phyloP scores from a whole-genome alignment of 92 coral and sea anemone genomes.

The Bergia puertoricense region DNA sequence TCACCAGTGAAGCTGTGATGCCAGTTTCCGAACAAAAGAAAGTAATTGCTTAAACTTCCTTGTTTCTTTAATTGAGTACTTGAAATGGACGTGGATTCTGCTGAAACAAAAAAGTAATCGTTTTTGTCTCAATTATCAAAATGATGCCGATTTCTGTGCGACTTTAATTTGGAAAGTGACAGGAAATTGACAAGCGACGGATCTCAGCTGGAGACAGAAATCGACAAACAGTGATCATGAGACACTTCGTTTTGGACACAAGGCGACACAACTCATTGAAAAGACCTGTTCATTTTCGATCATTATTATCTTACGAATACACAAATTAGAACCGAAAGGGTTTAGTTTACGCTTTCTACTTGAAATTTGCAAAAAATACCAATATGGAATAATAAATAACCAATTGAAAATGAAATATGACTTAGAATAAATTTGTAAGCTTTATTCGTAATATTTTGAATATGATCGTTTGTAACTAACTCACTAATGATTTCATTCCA shows the following conservation, averaged over 20 bases:
- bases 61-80: background rate
- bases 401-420: background rate
- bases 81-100: background rate
- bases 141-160: background rate
- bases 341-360: background rate
- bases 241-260: too few species aligned
- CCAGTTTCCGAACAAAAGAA: background rate
- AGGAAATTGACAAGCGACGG: constrained; percentile 8
- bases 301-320: too few species aligned
- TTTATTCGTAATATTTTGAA: too few species aligned
- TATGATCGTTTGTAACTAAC: too few species aligned
- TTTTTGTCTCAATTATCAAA: background rate
- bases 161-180: background rate
- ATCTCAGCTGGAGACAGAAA: background rate
- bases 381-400: too few species aligned
- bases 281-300: background rate
- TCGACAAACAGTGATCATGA: too few species aligned
- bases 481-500: too few species aligned
- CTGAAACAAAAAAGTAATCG: background rate
- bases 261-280: background rate
- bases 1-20: background rate
- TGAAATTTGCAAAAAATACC: background rate
- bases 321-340: too few species aligned
- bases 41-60: background rate
- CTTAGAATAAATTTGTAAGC: background rate